Percentiles rank a stretch among this genome's conserved stretches.
Evolutionary conservation across 1,140 invertebrate species (phyloP).

Genomic region (Dinothrombium tinctorium): DNA sequence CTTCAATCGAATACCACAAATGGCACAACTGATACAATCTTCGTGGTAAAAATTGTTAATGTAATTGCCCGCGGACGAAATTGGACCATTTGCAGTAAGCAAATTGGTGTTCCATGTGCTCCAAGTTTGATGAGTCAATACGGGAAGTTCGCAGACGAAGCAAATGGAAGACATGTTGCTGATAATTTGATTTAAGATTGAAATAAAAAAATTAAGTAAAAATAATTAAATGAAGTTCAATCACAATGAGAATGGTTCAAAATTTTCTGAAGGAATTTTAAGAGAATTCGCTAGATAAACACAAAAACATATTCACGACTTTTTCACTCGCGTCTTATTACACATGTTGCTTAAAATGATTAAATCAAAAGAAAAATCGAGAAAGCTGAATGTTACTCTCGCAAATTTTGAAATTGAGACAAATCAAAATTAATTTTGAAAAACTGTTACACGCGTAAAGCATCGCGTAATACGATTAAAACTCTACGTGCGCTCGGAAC

Average conservation of each 20-base stretch:
- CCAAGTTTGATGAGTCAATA: constrained; percentile 30
- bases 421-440: too few species aligned
- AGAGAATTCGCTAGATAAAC: too few species aligned
- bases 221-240: background rate
- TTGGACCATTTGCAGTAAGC: background rate
- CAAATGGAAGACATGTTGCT: constrained; percentile 58
- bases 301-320: too few species aligned
- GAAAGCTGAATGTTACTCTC: background rate
- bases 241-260: background rate
- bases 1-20: constrained; percentile 68
- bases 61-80: background rate
- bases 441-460: too few species aligned
- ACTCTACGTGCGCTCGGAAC: too few species aligned
- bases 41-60: constrained; percentile 12
- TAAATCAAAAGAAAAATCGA: background rate
- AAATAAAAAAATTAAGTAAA: background rate
- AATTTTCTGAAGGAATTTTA: background rate
- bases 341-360: background rate
- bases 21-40: constrained; percentile 51
- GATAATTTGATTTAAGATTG: background rate
- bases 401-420: background rate
- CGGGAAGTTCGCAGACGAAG: constrained; percentile 72
- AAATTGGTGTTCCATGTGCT: constrained; percentile 4
- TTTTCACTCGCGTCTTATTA: background rate
- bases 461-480: too few species aligned